Conservation (phyloP, 2,113 vertebrate species). For the Aptenodytes forsteri region DNA sequence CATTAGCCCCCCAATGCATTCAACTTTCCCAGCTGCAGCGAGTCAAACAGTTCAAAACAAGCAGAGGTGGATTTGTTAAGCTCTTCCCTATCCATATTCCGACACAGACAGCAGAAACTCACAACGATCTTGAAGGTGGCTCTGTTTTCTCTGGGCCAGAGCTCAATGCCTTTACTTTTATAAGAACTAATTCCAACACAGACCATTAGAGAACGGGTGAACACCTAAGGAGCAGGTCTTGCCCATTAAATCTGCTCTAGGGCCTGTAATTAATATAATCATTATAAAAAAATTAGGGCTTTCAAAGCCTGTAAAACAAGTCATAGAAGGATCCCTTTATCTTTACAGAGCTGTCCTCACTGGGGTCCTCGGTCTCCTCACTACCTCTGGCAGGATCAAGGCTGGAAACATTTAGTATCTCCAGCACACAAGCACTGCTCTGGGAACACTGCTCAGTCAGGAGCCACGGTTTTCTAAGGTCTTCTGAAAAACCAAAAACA, state of each 20-base stretch:
- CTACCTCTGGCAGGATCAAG: not conserved
- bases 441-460: not conserved
- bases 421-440: not conserved
- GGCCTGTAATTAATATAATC: not conserved
- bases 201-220: not conserved
- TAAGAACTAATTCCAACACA: not conserved
- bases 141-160: not conserved
- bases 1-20: not conserved
- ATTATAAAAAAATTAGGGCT: not conserved
- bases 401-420: not conserved
- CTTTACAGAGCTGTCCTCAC: not conserved
- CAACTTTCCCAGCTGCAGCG: fast-evolving
- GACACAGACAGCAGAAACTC: not conserved
- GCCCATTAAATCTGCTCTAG: not conserved
- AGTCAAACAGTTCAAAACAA: not conserved
- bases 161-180: not conserved
- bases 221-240: not conserved
- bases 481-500: not conserved
- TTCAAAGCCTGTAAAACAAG: slow-evolving; percentile 29
- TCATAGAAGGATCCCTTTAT: not conserved
- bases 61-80: not conserved
- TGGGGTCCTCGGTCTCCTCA: not conserved
- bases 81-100: not conserved
- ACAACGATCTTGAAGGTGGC: not conserved
- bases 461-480: not conserved